A percentile compares a stretch with the other conserved stretches of the same genome.
These are phyloP conservation scores for Acropora yongei DNA, from an alignment of 64 coral and sea anemone species.

Conservation along the genomic window DNA sequence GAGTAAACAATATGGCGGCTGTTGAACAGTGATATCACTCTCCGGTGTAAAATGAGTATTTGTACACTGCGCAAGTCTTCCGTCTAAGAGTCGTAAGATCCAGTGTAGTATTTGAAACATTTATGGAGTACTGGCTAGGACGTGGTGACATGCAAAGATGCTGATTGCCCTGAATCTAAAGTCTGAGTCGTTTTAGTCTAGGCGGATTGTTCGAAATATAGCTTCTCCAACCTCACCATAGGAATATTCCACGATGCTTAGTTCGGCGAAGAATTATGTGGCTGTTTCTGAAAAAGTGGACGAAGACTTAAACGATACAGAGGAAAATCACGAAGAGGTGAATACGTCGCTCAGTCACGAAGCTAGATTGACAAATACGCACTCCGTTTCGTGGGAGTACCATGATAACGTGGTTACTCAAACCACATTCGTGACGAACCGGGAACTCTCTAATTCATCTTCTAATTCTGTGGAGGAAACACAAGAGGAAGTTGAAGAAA, in stretches of 20 bases:
- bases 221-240: background rate
- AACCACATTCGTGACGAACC: background rate
- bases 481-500: conserved; percentile 6
- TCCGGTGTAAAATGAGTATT: background rate
- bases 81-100: background rate
- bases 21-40: background rate
- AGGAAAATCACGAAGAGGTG: conserved; percentile 1
- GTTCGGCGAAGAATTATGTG: conserved; percentile 31
- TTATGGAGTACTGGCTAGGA: background rate
- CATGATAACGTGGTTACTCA: background rate
- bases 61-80: background rate
- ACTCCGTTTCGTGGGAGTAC: background rate
- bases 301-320: conserved; percentile 1
- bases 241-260: conserved; percentile 30
- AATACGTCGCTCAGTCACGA: background rate
- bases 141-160: background rate
- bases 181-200: background rate
- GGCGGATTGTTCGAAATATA: background rate
- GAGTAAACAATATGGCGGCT: conserved; percentile 21
- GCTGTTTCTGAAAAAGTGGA: conserved; percentile 5
- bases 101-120: background rate
- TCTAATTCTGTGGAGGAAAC: background rate
- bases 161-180: background rate
- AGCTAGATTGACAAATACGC: background rate
- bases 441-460: background rate